Conservation (phyloP, 2,888 invertebrate species). For the Sialis lutaria region DNA sequence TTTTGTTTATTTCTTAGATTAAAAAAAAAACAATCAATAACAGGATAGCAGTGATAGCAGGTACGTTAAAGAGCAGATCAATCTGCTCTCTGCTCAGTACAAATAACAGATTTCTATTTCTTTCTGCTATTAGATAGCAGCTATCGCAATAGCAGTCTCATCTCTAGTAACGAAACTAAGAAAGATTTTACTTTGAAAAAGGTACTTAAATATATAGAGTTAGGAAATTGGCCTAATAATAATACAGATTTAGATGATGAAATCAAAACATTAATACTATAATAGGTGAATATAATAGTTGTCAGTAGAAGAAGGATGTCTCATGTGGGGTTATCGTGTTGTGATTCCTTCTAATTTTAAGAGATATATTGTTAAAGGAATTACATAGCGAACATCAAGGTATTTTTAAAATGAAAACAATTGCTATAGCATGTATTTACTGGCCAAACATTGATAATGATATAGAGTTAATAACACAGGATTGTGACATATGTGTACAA, state of each 20-base stretch:
- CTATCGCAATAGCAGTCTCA: too few relatives aligned
- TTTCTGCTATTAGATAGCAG: too few relatives aligned
- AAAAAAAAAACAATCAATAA: too few relatives aligned
- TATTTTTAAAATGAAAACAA: not conserved
- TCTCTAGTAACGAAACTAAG: too few relatives aligned
- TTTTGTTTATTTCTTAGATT: too few relatives aligned
- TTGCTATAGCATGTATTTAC: not conserved
- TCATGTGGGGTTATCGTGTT: not conserved
- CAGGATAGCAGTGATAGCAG: too few relatives aligned
- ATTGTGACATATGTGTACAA: not conserved
- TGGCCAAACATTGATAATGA: not conserved
- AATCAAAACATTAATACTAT: not conserved
- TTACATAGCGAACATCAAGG: not conserved
- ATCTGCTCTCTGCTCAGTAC: too few relatives aligned
- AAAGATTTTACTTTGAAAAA: not conserved
- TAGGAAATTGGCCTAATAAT: not conserved
- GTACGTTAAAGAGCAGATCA: too few relatives aligned
- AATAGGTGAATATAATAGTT: not conserved
- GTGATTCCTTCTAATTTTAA: not conserved
- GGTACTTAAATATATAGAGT: not conserved
- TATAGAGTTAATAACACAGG: not conserved
- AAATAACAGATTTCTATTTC: too few relatives aligned
- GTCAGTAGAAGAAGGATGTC: not conserved
- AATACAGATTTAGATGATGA: not conserved
- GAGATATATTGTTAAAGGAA: not conserved